Conservation (phyloP, 2,888 invertebrate genomes). For the Trachelus stipa region DNA sequence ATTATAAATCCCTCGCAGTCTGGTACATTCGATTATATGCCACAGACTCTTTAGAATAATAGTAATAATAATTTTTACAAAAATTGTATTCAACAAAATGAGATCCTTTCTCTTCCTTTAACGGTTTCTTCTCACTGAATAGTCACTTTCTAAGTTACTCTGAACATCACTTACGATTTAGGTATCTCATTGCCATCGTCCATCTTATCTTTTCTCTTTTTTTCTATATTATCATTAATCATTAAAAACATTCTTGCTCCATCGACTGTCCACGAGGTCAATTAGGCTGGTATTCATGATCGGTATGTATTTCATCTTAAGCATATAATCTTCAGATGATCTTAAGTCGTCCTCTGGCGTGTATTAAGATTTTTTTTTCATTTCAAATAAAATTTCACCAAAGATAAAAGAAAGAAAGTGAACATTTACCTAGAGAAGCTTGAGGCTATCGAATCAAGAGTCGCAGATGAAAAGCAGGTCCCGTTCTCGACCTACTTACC, state of each 20-base stretch:
- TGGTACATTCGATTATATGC: neutral
- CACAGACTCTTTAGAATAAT: neutral
- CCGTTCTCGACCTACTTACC: slow-evolving; percentile 63
- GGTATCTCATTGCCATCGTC: neutral
- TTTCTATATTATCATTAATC: neutral
- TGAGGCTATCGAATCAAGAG: neutral
- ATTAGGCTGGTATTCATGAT: neutral
- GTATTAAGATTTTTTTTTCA: neutral
- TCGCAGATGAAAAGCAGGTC: slow-evolving; percentile 58
- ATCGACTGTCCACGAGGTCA: neutral
- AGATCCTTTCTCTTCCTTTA: neutral
- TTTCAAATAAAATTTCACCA: neutral
- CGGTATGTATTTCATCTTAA: too few relatives aligned
- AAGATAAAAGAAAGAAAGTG: neutral
- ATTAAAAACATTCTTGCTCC: neutral
- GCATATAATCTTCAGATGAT: too few relatives aligned
- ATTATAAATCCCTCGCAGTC: neutral
- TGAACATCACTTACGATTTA: neutral
- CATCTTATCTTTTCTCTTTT: neutral
- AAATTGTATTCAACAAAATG: neutral
- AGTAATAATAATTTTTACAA: neutral
- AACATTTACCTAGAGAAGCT: neutral
- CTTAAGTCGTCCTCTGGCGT: too few relatives aligned
- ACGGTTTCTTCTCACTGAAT: neutral
- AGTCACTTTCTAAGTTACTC: neutral